Conservation (phyloP, 2,113 vertebrate genomes). For the Mixornis gularis region DNA sequence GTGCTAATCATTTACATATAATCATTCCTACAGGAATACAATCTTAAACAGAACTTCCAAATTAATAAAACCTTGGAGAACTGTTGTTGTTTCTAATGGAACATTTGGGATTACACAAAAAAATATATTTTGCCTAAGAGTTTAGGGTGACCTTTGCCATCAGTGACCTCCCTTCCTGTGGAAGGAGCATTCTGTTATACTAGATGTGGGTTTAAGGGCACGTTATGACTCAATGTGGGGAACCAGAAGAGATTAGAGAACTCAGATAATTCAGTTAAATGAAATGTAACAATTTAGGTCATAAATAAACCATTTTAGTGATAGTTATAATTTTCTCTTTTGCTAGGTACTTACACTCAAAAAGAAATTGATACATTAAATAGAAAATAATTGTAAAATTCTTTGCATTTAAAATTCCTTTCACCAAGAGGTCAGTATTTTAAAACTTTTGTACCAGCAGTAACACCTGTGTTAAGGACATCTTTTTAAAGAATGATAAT, state of each 20-base stretch:
- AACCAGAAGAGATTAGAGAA: background rate
- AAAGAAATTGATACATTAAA: background rate
- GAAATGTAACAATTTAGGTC: background rate
- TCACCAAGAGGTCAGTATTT: background rate
- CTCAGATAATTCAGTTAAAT: background rate
- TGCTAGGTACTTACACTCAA: background rate
- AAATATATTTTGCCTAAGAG: background rate
- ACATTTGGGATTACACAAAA: background rate
- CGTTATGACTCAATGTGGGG: rapidly evolving
- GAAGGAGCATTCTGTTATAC: background rate
- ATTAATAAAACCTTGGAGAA: background rate
- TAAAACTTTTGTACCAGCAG: background rate
- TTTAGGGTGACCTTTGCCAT: background rate
- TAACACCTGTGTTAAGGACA: background rate
- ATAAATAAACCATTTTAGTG: background rate
- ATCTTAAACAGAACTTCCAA: background rate
- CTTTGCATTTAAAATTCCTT: background rate
- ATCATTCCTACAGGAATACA: background rate
- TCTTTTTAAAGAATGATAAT: background rate
- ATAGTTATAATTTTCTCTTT: background rate
- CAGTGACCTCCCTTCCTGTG: background rate
- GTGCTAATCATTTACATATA: background rate
- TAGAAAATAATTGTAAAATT: background rate
- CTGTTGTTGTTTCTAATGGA: background rate
- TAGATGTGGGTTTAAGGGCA: background rate